These are phyloP conservation scores for Excalfactoria chinensis DNA, from an alignment of 2,113 vertebrate species.

Conservation along the genomic window DNA sequence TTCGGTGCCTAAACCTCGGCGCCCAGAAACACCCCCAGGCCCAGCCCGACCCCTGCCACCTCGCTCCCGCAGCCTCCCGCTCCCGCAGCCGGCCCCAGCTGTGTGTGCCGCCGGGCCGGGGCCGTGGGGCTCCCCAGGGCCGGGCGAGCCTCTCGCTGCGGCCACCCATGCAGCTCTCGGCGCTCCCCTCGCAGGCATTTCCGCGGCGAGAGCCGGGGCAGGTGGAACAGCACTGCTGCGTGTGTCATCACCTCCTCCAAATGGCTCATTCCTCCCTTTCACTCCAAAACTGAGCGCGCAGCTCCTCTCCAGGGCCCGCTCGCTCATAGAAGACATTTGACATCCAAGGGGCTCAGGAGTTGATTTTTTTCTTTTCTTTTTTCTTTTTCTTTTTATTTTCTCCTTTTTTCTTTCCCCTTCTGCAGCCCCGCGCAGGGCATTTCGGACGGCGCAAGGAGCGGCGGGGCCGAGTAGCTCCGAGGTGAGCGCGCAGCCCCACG, in stretches of 20 bases:
- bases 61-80: not conserved
- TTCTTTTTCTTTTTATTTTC: too few relatives aligned
- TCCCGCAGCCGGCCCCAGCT: slow-evolving; percentile 23
- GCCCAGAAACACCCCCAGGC: too few relatives aligned
- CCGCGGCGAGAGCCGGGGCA: slow-evolving; percentile 77
- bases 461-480: not conserved
- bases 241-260: slow-evolving; percentile 87
- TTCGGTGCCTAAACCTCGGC: not conserved
- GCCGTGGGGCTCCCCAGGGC: not conserved
- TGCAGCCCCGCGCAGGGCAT: not conserved
- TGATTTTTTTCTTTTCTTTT: not conserved
- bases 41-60: not conserved
- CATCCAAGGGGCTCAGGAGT: not conserved
- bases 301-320: not conserved
- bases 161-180: slow-evolving; percentile 83
- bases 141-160: not conserved
- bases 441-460: not conserved
- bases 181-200: slow-evolving; percentile 73
- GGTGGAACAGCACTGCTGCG: slow-evolving; percentile 86
- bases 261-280: slow-evolving; percentile 64
- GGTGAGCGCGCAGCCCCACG: not conserved
- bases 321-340: not conserved
- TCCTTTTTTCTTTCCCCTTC: not conserved
- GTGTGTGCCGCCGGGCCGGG: not conserved
- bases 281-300: not conserved